Percentiles rank a stretch among this genome's conserved stretches.
phyloP scores from a whole-genome alignment of 1,140 invertebrate genomes.

The Platorchestia sp. region DNA sequence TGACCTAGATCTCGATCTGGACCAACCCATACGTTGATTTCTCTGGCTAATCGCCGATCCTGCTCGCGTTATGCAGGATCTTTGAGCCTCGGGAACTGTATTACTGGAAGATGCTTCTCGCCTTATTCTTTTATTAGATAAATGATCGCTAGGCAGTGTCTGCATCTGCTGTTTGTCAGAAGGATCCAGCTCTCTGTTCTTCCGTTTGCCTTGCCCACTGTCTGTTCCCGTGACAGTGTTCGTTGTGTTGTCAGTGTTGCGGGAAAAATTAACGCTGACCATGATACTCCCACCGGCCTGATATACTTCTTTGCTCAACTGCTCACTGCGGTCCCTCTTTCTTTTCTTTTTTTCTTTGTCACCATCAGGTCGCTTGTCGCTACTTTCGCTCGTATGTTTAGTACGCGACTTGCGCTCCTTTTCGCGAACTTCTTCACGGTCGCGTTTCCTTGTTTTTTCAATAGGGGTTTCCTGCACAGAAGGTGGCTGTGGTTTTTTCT shows the following conservation, averaged over 20 bases:
- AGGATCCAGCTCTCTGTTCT: conserved; percentile 41
- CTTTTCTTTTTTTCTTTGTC: conserved; percentile 63
- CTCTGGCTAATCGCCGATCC: background rate
- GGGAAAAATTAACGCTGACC: conserved; percentile 88
- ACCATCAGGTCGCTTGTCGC: conserved; percentile 60
- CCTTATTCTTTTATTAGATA: background rate
- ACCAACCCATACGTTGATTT: conserved; percentile 22
- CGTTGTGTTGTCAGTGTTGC: conserved; percentile 51
- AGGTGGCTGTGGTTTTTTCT: conserved; percentile 63
- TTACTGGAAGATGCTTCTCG: background rate
- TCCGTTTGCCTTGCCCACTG: conserved; percentile 57
- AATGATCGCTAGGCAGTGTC: background rate
- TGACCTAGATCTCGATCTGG: conserved; percentile 60
- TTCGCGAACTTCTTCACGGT: conserved; percentile 61
- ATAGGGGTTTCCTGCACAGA: conserved; percentile 75
- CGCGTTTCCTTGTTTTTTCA: conserved; percentile 69
- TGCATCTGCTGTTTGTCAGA: background rate
- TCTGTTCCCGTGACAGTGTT: conserved; percentile 56
- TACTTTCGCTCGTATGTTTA: conserved; percentile 49
- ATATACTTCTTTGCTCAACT: conserved; percentile 84
- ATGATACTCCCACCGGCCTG: conserved; percentile 92
- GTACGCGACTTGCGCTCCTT: conserved; percentile 58
- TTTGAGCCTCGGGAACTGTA: conserved; percentile 53
- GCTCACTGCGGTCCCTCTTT: conserved; percentile 61
- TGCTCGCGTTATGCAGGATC: background rate